phyloP scores from a whole-genome alignment of 2,113 vertebrate genomes.

The Heterocephalus glaber region DNA sequence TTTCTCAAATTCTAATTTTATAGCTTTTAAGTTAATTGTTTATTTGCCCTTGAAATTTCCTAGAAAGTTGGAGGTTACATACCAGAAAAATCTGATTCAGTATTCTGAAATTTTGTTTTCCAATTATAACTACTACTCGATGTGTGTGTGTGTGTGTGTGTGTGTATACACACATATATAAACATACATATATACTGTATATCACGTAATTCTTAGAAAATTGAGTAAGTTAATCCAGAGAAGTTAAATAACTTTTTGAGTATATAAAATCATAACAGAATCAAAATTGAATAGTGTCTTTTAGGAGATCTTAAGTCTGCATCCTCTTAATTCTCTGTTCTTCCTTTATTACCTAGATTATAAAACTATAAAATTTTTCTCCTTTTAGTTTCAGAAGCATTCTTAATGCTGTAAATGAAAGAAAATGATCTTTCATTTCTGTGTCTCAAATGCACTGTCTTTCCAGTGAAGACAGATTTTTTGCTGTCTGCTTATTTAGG shows the following conservation, averaged over 20 bases:
- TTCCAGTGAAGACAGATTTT: neutral
- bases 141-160: neutral
- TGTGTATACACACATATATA: neutral
- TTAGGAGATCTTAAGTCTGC: neutral
- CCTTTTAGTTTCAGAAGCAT: neutral
- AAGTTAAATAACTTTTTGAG: neutral
- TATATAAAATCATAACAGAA: slow-evolving; percentile 28
- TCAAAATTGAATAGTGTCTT: neutral
- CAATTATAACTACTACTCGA: neutral
- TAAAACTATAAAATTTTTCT: neutral
- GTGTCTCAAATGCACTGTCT: neutral
- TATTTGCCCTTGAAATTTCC: neutral
- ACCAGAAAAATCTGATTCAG: neutral
- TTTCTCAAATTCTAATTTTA: slow-evolving; percentile 41
- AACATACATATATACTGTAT: neutral
- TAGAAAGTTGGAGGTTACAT: neutral
- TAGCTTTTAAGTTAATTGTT: neutral
- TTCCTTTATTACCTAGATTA: neutral
- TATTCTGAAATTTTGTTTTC: neutral
- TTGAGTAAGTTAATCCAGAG: neutral
- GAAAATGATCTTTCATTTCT: neutral
- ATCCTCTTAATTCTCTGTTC: neutral
- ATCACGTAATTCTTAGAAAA: slow-evolving; percentile 38
- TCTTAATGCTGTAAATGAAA: slow-evolving; percentile 18
- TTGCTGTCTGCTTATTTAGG: slow-evolving; percentile 3